These are phyloP conservation scores for Luperina testacea DNA, from an alignment of 2,888 invertebrate genomes.

Conservation along the genomic window DNA sequence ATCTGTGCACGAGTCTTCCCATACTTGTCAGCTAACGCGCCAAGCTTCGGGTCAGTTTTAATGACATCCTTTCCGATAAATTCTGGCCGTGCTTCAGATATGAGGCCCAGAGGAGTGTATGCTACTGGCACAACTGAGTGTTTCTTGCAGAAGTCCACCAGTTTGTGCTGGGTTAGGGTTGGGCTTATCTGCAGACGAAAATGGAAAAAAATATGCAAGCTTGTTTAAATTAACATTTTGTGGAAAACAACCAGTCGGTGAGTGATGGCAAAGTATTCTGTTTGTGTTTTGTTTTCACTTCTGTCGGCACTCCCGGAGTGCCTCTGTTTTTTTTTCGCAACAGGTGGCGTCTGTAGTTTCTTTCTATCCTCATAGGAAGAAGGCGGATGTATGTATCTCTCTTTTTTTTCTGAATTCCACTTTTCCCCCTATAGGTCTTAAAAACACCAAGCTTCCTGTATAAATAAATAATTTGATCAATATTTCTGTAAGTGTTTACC, in stretches of 20 bases:
- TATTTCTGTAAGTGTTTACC: conserved; percentile 60
- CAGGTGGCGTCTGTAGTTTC: too few species aligned
- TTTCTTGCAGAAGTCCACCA: conserved; percentile 92
- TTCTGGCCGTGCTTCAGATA: conserved; percentile 85
- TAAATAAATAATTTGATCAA: background rate
- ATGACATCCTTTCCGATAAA: conserved; percentile 89
- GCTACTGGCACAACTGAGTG: conserved; percentile 92
- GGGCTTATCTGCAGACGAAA: conserved; percentile 87
- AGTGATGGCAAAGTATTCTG: too few species aligned
- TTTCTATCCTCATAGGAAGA: too few species aligned
- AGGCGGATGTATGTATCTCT: too few species aligned
- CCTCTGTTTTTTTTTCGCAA: too few species aligned
- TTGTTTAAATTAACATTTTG: background rate
- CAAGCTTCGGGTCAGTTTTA: conserved; percentile 90
- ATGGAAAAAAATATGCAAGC: background rate
- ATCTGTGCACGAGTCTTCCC: conserved; percentile 92
- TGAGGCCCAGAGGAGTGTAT: conserved; percentile 93
- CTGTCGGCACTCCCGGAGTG: too few species aligned
- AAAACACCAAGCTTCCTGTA: too few species aligned
- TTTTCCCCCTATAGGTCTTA: too few species aligned
- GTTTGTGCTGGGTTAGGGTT: conserved; percentile 92
- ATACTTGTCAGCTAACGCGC: conserved; percentile 90
- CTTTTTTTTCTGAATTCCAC: too few species aligned
- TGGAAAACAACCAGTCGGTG: background rate
- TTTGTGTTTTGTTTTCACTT: too few species aligned